A percentile compares a stretch with the other conserved stretches of the same genome.
Evolutionary conservation across 2,888 invertebrate species (phyloP).

Genomic region (Asteroscopus sphinx): DNA sequence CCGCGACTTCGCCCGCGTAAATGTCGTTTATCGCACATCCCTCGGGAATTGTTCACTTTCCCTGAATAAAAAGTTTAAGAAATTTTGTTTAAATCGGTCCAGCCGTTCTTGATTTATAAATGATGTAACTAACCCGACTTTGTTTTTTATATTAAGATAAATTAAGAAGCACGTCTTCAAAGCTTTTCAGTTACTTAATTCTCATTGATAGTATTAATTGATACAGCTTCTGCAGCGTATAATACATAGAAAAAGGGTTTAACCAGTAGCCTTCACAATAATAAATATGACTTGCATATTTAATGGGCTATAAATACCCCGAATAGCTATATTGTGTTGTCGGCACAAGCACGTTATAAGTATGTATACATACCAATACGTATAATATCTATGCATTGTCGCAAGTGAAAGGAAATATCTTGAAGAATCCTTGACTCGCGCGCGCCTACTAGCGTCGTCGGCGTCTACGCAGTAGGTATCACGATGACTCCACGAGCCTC

Average conservation of each 20-base stretch:
- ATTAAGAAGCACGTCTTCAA: no score
- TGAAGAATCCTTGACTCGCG: slow-evolving; percentile 87
- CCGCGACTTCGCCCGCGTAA: no score
- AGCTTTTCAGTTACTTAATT: no score
- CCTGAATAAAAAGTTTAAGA: no score
- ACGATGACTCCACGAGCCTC: slow-evolving; percentile 50
- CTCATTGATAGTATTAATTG: no score
- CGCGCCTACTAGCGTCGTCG: slow-evolving; percentile 76
- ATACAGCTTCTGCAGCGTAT: neutral
- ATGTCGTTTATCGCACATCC: no score
- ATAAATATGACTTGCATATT: slow-evolving; percentile 42
- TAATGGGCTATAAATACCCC: slow-evolving; percentile 56
- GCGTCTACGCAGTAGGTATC: slow-evolving; percentile 42
- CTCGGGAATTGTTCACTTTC: no score
- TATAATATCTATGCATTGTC: slow-evolving; percentile 78
- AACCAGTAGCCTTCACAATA: slow-evolving; percentile 38
- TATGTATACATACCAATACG: slow-evolving; percentile 56
- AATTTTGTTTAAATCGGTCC: no score
- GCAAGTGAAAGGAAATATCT: slow-evolving; percentile 89
- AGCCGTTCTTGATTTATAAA: no score
- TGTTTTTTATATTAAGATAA: no score
- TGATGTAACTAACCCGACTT: no score
- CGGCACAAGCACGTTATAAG: slow-evolving; percentile 45
- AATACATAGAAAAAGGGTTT: slow-evolving; percentile 11
- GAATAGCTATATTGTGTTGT: slow-evolving; percentile 49